Evolutionary conservation across 2,888 invertebrate species (phyloP), one percentile per base, ranked within the genome.

Genomic region (Brachynemurus nebulosus): DNA sequence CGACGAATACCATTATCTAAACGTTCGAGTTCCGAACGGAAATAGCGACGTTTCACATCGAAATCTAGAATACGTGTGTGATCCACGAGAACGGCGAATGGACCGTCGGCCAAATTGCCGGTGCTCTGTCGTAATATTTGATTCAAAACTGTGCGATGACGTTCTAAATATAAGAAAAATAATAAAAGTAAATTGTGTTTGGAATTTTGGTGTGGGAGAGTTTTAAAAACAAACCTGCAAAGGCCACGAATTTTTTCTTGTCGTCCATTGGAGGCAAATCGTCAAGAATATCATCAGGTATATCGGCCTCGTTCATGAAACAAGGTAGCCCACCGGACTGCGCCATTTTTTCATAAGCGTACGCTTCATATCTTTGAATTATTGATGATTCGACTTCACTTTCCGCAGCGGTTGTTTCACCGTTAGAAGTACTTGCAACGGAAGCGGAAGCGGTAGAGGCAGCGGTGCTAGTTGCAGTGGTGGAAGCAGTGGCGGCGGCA

Each of bases 61-160:
- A 91, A 91, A 64, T 91, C 90, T 16, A 91, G 66, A 39, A 91
- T 81, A 50, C 86, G 71, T 0, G 89, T 88, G 57, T 89, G 88
- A 64, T 89, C 85, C 2, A 89, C 86, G 5, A 91, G 68, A 1
- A 89, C 86, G 2, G 86, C 79, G 62, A 91, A 91, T 5, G 90
- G 89, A 1, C 89, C 89, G 55, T 89, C 86, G 1, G 84, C 79
- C 34, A 88, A 66, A 56, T 84, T 85, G 5, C 79, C 76, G 0
- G 78, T 75, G 11, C 80, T 80, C 60, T 89, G 88, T 3, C 90
- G 74, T 44, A 91, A 65, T 50, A 91, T 90, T 66, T 91, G 89
- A 64, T 91, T 91, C 37, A 91, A 68, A 20, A 91, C 89, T 3
- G 85, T 83, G 43, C 88, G 74, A 64, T 91, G 90, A 47, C 82